Percentiles rank a stretch among this genome's conserved stretches.
These are phyloP conservation scores for Tipula helvola DNA, from an alignment of 2,888 invertebrate genomes.

Conservation along the genomic window DNA sequence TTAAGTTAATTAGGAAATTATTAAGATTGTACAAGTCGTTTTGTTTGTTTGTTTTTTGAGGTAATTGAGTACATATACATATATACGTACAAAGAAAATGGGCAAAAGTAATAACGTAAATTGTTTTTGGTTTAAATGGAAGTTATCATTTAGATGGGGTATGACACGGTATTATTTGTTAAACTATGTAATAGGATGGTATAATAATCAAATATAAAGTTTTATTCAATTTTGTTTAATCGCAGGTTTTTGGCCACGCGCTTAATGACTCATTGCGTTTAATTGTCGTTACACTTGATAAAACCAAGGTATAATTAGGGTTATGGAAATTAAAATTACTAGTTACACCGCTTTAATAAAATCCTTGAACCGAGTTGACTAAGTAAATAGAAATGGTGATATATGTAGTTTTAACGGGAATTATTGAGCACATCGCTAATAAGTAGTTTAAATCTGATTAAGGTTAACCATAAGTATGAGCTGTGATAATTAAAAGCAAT, in stretches of 20 bases:
- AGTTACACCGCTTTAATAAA: no score
- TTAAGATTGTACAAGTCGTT: not conserved
- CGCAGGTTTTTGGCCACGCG: not conserved
- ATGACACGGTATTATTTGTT: not conserved
- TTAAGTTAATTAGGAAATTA: constrained; percentile 4
- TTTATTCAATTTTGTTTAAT: not conserved
- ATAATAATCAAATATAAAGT: not conserved
- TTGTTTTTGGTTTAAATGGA: not conserved
- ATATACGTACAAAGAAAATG: not conserved
- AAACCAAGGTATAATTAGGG: not conserved
- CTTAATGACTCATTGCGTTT: not conserved
- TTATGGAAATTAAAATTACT: no score
- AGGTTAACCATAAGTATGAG: no score
- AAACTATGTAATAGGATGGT: not conserved
- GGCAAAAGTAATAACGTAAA: not conserved
- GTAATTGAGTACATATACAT: not conserved
- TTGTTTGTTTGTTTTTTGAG: not conserved
- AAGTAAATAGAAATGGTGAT: no score
- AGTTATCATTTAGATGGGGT: not conserved
- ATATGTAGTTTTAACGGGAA: no score
- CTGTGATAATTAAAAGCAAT: no score
- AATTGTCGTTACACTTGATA: not conserved
- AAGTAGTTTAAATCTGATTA: no score
- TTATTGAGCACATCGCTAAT: no score
- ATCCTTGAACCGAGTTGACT: no score